Base-by-base conservation (phyloP, 2,888 invertebrate genomes). In the Amblyjoppa proteus region DNA sequence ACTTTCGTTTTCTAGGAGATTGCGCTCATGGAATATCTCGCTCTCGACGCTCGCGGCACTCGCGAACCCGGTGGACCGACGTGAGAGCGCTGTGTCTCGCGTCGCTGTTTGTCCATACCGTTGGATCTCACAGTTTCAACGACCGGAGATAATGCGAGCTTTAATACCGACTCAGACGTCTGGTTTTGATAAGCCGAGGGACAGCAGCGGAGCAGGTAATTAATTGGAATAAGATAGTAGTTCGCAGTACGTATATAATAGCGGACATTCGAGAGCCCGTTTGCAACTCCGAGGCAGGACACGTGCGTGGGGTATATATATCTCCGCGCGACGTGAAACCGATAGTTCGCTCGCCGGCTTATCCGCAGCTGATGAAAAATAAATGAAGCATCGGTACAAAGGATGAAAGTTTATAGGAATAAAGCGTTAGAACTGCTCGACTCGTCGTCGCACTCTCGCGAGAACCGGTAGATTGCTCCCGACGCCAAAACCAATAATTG, bases 401-500 rank as follows among this genome's bases (percentile, higher is more conserved):
- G 58, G 28, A 49, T 28, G 16, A 28, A 28, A 58, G 58, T 58
- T 58, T 58, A 58, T 28, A 13, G 25, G 58, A 4, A 25, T 28
- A 58, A 16, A 53, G 45, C 56, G 38, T 68, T 53, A 11, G 78
- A 85, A 66, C 70, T 68, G 70, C 69, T 66, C 70, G 66, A 58
- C 31, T 73, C 80, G 38, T 41, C 41, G 25, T 71, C 66, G 64
- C 64, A 49, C 75, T 73, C 41, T 49, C 53, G 66, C 64, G 69
- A 73, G 51, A 71, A 70, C 75, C 83, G 68, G 78, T 34, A 87
- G 86, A 88, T 87, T 87, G 82, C 66, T 64, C 28, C 78, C 86
- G 75, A 86, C 88, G 88, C 87, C 90, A 90, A 91, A 90, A 90
- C 89, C 90, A 92, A 92, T 92, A 92, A 92, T 92, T 91, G 90